Conservation (phyloP, 2,113 vertebrate species). For the Pavo muticus region DNA sequence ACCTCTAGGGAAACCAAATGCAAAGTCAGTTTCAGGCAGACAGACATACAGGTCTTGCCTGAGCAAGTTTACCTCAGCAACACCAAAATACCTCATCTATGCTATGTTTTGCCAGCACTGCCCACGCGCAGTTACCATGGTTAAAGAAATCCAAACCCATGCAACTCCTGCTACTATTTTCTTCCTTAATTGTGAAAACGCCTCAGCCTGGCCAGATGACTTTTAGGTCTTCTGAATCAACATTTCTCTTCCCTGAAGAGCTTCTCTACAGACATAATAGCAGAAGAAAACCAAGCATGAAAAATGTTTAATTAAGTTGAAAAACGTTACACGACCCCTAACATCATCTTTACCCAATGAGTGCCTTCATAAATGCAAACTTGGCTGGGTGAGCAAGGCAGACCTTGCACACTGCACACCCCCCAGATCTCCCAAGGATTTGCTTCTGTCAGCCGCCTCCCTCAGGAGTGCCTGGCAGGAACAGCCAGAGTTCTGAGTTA, state of each 20-base stretch:
- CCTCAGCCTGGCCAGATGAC: background rate
- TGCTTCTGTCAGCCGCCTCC: background rate
- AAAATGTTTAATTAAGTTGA: background rate
- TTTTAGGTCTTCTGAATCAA: background rate
- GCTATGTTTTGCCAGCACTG: conserved; percentile 20
- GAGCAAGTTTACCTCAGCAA: conserved; percentile 32
- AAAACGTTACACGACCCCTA: background rate
- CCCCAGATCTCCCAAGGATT: background rate
- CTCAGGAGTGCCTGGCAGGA: background rate
- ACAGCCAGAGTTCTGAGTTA: background rate
- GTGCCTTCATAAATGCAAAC: background rate
- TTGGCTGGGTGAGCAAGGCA: background rate
- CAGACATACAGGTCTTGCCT: conserved; percentile 9
- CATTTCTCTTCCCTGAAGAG: background rate
- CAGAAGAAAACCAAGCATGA: background rate
- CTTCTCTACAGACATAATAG: background rate
- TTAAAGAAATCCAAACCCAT: background rate
- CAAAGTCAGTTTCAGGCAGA: background rate
- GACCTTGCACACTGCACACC: background rate
- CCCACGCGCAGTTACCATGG: conserved; percentile 3
- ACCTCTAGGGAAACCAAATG: conserved; percentile 20
- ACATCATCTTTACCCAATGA: background rate
- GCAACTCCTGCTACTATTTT: conserved; percentile 8
- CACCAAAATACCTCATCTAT: conserved; percentile 17
- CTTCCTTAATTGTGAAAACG: background rate